These are phyloP conservation scores for Pyrrhia umbra DNA, from an alignment of 2,888 invertebrate species.

Conservation along the genomic window DNA sequence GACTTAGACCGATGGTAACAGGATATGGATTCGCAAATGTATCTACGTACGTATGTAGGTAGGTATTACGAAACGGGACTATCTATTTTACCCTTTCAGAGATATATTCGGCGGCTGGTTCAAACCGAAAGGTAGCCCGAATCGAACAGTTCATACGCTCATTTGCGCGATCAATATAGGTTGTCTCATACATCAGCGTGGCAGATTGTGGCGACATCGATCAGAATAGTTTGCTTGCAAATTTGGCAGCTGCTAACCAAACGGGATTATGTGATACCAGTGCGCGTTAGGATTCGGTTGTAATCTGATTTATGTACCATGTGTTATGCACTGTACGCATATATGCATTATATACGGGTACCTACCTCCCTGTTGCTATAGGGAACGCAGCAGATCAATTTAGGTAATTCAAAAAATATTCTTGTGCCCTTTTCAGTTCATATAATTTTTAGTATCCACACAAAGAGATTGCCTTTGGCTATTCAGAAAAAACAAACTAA, in stretches of 20 bases:
- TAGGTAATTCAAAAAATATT: neutral
- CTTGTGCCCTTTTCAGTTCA: neutral
- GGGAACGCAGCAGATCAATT: neutral
- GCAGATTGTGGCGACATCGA: conserved; percentile 83
- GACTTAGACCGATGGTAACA: conserved; percentile 3
- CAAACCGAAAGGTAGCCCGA: conserved; percentile 33
- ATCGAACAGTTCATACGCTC: conserved; percentile 43
- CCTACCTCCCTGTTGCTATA: neutral
- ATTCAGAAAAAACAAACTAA: neutral
- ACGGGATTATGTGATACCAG: conserved; percentile 73
- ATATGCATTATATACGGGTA: neutral
- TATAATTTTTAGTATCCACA: conserved; percentile 16
- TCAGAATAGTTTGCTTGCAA: conserved; percentile 81
- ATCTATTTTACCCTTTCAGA: conserved; percentile 5
- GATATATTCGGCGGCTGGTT: neutral
- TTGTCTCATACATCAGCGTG: conserved; percentile 71
- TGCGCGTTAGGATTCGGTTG: conserved; percentile 63
- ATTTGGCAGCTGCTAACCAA: conserved; percentile 82
- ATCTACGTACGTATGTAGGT: neutral
- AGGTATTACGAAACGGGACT: neutral
- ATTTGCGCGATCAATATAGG: conserved; percentile 68
- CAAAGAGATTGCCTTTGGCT: conserved; percentile 17
- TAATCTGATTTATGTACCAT: conserved; percentile 74
- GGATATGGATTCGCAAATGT: conserved; percentile 6
- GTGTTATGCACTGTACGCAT: conserved; percentile 46